Base-by-base conservation (phyloP, 2,797 vertebrate genomes). In the Hippocampus kuda region DNA sequence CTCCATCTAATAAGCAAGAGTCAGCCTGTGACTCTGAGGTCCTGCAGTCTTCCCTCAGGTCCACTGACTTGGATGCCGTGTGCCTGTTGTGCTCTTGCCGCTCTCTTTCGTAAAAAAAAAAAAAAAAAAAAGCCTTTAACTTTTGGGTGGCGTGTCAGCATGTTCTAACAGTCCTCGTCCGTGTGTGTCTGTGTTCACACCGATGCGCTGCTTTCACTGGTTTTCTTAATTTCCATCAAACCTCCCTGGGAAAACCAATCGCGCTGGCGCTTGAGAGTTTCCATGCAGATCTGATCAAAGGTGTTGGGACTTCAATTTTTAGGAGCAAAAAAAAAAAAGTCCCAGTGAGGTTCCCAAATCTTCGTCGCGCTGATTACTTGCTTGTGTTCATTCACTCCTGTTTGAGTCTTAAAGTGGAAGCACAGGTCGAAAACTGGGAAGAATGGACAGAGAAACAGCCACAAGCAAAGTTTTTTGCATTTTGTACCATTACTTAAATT, bases 11-110 rank as follows among this genome's bases (percentile, higher is more conserved):
- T 99, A 92, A 94, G 92, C 91, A 98, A 96, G 93, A 95, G 92
- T 92, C 94, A 96, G 92, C 95, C 96, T 87, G 94, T 94, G 83
- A 89, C 94, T 88, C 95, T 95, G 85, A 93, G 93, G 90, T 89
- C 96, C 90, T 98, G 96, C 91, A 94, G 94, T 85, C 95, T 98
- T 85, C 96, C 96, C 90, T 96, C 96, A 99, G 96, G 96, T 99
- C 91, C 83, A 80, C 81, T 79, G 66, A 82, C 77, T 38, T 83
- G 84, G 78, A 67, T 83, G 80, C 80, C 80, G 84, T 87, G 84
- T 87, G 87, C 81, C 81, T 88, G 85, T 78, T 77, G 76, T 85
- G 85, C 76, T 85, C 73, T 38, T 81, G 77, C 79, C 79, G 79
- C 73, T 76, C 69, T 79, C 24, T 65, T 26, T 48, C 63, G 46